These are phyloP conservation scores for Trachelus iudaicus DNA, from an alignment of 2,888 invertebrate genomes.

Conservation along the genomic window DNA sequence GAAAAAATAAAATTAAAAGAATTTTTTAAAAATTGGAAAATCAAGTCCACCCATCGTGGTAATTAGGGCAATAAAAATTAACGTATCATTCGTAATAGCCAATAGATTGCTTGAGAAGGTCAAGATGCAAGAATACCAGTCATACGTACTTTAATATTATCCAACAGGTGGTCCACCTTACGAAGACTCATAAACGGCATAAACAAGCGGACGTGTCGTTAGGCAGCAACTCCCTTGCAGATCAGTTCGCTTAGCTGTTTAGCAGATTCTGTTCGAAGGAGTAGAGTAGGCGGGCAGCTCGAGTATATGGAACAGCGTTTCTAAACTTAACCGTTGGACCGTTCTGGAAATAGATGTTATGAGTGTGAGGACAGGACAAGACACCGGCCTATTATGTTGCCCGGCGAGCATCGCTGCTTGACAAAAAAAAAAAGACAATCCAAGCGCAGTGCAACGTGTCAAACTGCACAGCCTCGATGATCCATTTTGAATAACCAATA, in stretches of 20 bases:
- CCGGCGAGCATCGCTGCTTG: constrained; percentile 10
- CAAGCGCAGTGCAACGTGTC: neutral
- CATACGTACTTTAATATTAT: neutral
- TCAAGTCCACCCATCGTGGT: neutral
- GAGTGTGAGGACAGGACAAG: constrained; percentile 66
- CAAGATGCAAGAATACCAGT: neutral
- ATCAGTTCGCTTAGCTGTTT: neutral
- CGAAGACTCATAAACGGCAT: neutral
- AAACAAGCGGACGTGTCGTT: neutral
- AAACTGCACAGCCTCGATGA: neutral
- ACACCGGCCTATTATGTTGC: constrained; percentile 53
- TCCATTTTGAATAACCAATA: neutral
- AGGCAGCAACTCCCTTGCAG: neutral
- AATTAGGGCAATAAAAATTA: neutral
- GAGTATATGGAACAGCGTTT: constrained; percentile 63
- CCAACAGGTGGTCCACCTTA: neutral
- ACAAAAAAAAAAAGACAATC: neutral
- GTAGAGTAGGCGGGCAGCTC: constrained; percentile 54
- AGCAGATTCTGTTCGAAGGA: neutral
- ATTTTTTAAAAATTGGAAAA: neutral
- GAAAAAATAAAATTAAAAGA: neutral
- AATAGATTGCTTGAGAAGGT: neutral
- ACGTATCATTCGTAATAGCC: neutral
- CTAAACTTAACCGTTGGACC: constrained; percentile 63
- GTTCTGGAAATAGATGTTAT: constrained; percentile 66